These are phyloP conservation scores for Neodiprion virginianus DNA, from an alignment of 1,140 invertebrate genomes.

Conservation along the genomic window DNA sequence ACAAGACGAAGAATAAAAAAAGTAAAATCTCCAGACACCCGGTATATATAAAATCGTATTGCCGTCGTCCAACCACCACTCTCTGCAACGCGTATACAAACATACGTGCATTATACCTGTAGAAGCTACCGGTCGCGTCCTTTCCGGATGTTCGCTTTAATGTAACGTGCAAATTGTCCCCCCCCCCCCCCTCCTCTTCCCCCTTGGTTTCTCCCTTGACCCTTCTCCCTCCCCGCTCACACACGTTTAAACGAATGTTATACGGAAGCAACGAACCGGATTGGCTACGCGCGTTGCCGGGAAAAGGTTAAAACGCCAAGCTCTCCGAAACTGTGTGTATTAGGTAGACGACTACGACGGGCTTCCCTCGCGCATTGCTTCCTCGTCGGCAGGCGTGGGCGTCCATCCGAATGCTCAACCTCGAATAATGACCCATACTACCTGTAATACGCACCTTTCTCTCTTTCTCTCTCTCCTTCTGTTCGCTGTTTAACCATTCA, in stretches of 20 bases:
- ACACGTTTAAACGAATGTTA: not conserved
- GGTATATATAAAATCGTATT: not conserved
- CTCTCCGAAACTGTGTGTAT: not conserved
- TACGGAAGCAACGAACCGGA: not conserved
- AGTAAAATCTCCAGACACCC: not conserved
- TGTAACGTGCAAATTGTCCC: slow-evolving; percentile 22
- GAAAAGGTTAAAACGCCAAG: not conserved
- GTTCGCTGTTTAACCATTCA: no score
- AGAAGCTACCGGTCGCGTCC: not conserved
- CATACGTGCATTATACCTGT: not conserved
- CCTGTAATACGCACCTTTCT: no score
- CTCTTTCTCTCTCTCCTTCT: no score
- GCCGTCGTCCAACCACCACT: not conserved
- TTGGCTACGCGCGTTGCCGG: not conserved
- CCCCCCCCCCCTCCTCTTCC: not conserved
- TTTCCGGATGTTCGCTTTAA: slow-evolving; percentile 16
- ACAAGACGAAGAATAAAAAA: no score
- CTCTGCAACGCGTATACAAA: slow-evolving; percentile 12
- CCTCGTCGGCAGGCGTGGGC: no score
- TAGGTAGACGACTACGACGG: no score
- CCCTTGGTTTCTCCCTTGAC: no score
- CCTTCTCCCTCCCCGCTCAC: slow-evolving; percentile 9
- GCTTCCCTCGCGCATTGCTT: no score
- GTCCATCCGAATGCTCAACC: no score
- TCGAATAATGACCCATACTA: no score